These are phyloP conservation scores for Lagocephalus sceleratus DNA, from an alignment of 2,797 vertebrate genomes.

Conservation along the genomic window DNA sequence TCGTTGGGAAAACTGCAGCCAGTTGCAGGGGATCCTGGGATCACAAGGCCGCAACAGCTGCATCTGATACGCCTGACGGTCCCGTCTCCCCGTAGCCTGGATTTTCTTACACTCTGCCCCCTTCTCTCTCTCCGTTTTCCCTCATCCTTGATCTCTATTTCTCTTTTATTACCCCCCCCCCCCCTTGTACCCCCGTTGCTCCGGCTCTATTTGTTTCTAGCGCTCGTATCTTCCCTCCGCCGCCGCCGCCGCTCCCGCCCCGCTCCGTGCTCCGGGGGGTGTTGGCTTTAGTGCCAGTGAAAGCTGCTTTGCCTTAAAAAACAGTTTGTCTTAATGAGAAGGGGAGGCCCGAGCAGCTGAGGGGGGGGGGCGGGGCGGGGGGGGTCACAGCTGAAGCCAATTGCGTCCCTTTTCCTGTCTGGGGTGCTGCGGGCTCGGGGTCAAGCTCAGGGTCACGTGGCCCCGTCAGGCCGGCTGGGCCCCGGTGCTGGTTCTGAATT, in stretches of 20 bases:
- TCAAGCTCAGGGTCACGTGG: slow-evolving; percentile 71
- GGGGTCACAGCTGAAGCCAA: slow-evolving; percentile 81
- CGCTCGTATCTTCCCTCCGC: slow-evolving; percentile 57
- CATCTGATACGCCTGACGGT: slow-evolving; percentile 65
- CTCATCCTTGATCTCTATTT: slow-evolving; percentile 63
- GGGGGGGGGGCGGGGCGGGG: slow-evolving; percentile 54
- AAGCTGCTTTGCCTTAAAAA: slow-evolving; percentile 76
- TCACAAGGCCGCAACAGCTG: slow-evolving; percentile 67
- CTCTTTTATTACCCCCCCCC: slow-evolving; percentile 26
- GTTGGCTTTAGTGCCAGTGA: slow-evolving; percentile 74
- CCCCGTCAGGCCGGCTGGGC: slow-evolving; percentile 63
- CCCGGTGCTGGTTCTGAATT: slow-evolving; percentile 65
- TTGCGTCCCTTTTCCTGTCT: slow-evolving; percentile 79
- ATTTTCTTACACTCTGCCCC: slow-evolving; percentile 64
- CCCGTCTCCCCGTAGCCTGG: slow-evolving; percentile 47
- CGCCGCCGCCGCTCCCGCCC: slow-evolving; percentile 31
- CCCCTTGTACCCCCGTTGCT: slow-evolving; percentile 45
- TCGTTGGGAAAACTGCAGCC: slow-evolving; percentile 60
- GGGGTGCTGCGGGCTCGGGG: slow-evolving; percentile 69
- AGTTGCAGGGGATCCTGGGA: slow-evolving; percentile 71
- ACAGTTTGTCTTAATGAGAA: slow-evolving; percentile 75
- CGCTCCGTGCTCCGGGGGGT: slow-evolving; percentile 63
- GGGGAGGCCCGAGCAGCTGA: slow-evolving; percentile 18
- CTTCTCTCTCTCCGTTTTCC: slow-evolving; percentile 52
- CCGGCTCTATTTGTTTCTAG: slow-evolving; percentile 51